These are phyloP conservation scores for Mus musculus DNA, from an alignment of 2,113 vertebrate genomes.

Conservation along the genomic window DNA sequence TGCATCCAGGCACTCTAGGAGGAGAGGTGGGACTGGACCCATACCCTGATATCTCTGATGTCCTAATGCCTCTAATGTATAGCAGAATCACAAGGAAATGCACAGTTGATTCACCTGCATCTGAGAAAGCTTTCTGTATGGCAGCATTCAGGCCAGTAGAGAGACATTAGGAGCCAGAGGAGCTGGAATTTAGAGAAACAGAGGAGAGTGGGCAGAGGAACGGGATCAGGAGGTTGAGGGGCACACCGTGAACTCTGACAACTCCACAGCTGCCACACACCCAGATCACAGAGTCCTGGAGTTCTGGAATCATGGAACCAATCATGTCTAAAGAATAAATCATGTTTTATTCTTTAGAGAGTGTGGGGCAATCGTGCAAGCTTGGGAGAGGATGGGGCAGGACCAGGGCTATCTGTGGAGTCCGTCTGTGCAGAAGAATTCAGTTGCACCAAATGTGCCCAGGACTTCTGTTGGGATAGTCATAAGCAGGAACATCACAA, in stretches of 20 bases:
- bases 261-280: not conserved
- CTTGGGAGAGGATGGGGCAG: not conserved
- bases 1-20: no score
- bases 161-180: not conserved
- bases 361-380: not conserved
- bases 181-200: conserved; percentile 32
- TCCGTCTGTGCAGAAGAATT: conserved; percentile 23
- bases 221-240: not conserved
- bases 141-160: not conserved
- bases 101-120: not conserved
- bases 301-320: not conserved
- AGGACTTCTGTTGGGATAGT: not conserved
- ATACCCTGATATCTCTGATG: not conserved
- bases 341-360: not conserved
- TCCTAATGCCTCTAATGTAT: not conserved
- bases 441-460: not conserved
- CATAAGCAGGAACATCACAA: not conserved
- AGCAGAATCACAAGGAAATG: not conserved
- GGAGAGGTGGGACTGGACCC: no score
- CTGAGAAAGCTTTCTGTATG: conserved; percentile 19
- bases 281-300: not conserved
- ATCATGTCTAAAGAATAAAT: no score
- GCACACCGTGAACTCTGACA: not conserved
- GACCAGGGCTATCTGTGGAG: not conserved
- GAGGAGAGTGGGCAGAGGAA: not conserved